These are phyloP conservation scores for Stichopus horrens DNA, from an alignment of 53 echinoderm and acorn worm species.

Conservation along the genomic window DNA sequence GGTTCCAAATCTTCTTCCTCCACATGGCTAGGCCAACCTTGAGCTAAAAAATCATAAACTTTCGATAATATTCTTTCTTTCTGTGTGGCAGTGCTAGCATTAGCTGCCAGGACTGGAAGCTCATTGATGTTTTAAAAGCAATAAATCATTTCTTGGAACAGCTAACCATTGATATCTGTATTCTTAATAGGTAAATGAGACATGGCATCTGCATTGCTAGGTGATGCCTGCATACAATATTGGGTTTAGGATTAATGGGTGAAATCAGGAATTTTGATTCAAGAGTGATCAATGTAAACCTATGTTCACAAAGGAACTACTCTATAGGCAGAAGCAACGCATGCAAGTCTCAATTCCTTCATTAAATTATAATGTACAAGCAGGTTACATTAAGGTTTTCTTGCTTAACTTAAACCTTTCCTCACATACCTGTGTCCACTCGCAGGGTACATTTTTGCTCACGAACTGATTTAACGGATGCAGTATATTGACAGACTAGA, in stretches of 20 bases:
- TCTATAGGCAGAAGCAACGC: slow-evolving; percentile 44
- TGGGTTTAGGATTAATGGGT: slow-evolving; percentile 50
- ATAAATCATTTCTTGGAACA: neutral
- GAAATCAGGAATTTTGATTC: slow-evolving; percentile 57
- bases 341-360: neutral
- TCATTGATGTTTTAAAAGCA: slow-evolving; percentile 21
- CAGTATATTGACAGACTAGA: neutral
- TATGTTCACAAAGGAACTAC: slow-evolving; percentile 55
- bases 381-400: slow-evolving; percentile 23
- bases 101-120: slow-evolving; percentile 19
- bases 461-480: slow-evolving; percentile 56
- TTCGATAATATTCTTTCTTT: slow-evolving; percentile 38
- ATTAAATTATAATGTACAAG: slow-evolving; percentile 3
- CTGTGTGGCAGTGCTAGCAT: slow-evolving; percentile 18
- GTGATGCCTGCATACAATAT: slow-evolving; percentile 48
- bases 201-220: slow-evolving; percentile 57
- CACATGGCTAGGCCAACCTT: slow-evolving; percentile 23
- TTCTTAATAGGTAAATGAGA: slow-evolving; percentile 4
- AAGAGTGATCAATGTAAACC: slow-evolving; percentile 45
- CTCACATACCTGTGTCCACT: slow-evolving; percentile 57
- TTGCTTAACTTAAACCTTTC: slow-evolving; percentile 45
- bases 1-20: slow-evolving; percentile 12
- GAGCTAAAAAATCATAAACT: slow-evolving; percentile 34
- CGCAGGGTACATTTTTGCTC: slow-evolving; percentile 46
- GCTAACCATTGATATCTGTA: neutral